Evolutionary conservation across 1,140 invertebrate species (phyloP).

Genomic region (Plodia interpunctella): DNA sequence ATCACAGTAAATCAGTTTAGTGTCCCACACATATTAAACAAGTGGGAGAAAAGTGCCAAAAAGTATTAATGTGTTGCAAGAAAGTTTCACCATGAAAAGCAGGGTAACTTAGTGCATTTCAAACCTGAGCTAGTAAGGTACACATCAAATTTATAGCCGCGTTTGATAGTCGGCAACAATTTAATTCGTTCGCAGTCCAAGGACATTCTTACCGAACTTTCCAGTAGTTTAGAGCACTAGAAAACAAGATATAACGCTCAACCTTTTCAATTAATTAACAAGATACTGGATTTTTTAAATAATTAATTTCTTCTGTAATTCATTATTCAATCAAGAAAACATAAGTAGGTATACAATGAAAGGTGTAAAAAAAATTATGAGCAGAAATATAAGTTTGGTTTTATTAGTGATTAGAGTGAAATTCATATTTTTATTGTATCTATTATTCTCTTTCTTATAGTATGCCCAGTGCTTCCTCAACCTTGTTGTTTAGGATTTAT

Average conservation of each 20-base stretch:
- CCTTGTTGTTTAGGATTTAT: too few species aligned
- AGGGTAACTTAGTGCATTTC: conserved; percentile 16
- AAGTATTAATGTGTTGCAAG: conserved; percentile 6
- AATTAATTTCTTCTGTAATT: too few species aligned
- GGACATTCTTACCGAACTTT: conserved; percentile 83
- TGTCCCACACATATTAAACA: conserved; percentile 19
- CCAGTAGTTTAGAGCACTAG: conserved; percentile 82
- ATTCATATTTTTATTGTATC: too few species aligned
- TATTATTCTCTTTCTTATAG: too few species aligned
- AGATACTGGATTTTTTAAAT: too few species aligned
- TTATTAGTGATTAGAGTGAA: too few species aligned
- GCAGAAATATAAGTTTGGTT: too few species aligned
- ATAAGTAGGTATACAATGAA: too few species aligned
- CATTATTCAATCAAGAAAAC: too few species aligned
- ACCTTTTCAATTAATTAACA: conserved; percentile 29
- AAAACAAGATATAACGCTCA: conserved; percentile 69
- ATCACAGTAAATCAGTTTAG: too few species aligned
- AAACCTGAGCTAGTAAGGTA: conserved; percentile 92
- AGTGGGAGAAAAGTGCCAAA: conserved; percentile 18
- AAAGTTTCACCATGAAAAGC: neutral
- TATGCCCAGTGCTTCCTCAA: too few species aligned
- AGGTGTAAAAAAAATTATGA: too few species aligned
- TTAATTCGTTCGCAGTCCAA: conserved; percentile 87
- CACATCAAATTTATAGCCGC: conserved; percentile 89
- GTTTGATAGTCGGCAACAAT: conserved; percentile 88